Evolutionary conservation across 2,888 invertebrate genomes (phyloP).

Genomic region (Cheilosia scutellata): DNA sequence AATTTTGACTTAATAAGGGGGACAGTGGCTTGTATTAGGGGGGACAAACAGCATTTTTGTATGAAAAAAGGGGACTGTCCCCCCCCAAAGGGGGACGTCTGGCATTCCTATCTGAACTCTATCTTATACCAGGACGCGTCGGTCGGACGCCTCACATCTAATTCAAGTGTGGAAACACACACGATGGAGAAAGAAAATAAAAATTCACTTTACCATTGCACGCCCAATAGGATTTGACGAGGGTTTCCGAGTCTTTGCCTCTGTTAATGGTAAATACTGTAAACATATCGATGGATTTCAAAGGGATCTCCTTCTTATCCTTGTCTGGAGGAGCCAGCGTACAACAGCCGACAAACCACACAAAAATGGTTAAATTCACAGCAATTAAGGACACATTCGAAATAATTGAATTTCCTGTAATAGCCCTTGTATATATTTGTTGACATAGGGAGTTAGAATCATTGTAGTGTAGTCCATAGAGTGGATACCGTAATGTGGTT

Average conservation of each 20-base stretch:
- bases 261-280: slow-evolving; percentile 51
- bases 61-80: no score
- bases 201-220: slow-evolving; percentile 22
- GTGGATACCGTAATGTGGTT: slow-evolving; percentile 39
- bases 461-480: slow-evolving; percentile 37
- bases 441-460: slow-evolving; percentile 14
- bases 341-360: slow-evolving; percentile 12
- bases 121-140: no score
- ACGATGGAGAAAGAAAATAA: slow-evolving; percentile 2
- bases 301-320: slow-evolving; percentile 24
- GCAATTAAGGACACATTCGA: slow-evolving; percentile 68
- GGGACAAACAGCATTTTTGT: no score
- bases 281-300: slow-evolving; percentile 63
- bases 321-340: slow-evolving; percentile 22
- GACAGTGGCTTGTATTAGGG: no score
- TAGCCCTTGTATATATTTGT: slow-evolving; percentile 31
- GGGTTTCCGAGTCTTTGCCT: slow-evolving; percentile 23
- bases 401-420: slow-evolving; percentile 61
- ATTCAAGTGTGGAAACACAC: slow-evolving; percentile 21
- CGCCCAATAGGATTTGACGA: slow-evolving; percentile 62
- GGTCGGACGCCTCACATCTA: neutral
- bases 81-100: no score
- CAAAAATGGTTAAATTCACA: slow-evolving; percentile 54
- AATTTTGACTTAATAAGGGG: no score
- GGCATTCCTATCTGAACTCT: no score